Evolutionary conservation across 2,113 vertebrate species (phyloP).

Genomic region (Sturnira hondurensis): DNA sequence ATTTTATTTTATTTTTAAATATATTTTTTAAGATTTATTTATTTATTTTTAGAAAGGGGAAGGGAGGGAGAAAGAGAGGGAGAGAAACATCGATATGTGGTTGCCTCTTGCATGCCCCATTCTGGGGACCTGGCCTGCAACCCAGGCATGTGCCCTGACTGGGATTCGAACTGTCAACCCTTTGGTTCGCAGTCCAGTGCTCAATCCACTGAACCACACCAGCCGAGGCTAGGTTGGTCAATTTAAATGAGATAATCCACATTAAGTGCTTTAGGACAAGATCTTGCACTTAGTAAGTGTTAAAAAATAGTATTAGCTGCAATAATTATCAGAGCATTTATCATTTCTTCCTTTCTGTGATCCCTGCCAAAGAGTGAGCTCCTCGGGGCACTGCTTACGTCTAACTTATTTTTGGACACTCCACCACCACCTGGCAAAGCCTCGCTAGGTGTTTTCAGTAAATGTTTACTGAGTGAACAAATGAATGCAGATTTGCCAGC

Average conservation of each 20-base stretch:
- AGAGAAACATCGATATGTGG: no score
- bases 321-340: not conserved
- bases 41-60: no score
- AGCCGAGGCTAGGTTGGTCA: not conserved
- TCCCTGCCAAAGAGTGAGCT: not conserved
- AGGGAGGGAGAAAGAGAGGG: no score
- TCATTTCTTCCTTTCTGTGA: not conserved
- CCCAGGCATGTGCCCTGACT: no score
- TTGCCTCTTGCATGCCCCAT: no score
- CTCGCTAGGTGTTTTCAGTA: not conserved
- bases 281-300: not conserved
- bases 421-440: not conserved
- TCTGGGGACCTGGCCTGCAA: no score
- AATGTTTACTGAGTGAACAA: not conserved
- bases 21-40: no score
- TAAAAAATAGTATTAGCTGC: not conserved
- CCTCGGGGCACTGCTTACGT: not conserved
- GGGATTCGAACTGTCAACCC: no score
- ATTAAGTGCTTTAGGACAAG: not conserved
- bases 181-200: no score
- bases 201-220: no score
- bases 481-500: not conserved
- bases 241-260: slow-evolving; percentile 17
- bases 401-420: not conserved
- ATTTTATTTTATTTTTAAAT: no score